Percentiles rank a stretch among this genome's conserved stretches.
Conservation (phyloP, 2,888 invertebrate species). For the Camponotus fellah region DNA sequence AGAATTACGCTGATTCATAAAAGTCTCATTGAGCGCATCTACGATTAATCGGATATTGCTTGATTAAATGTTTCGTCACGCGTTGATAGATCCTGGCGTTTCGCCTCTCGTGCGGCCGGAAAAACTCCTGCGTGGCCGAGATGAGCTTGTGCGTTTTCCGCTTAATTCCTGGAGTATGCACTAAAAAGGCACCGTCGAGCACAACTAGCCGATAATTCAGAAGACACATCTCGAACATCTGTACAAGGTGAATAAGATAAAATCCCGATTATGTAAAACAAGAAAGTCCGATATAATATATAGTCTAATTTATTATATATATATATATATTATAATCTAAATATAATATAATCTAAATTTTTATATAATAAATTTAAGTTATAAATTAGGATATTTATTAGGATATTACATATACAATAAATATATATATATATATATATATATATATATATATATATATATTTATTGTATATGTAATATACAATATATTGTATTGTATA, state of each 20-base stretch:
- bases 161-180: constrained; percentile 90
- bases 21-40: constrained; percentile 64
- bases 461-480: too few relatives aligned
- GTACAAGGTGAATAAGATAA: constrained; percentile 65
- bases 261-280: background rate
- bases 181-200: constrained; percentile 91
- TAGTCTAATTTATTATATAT: too few relatives aligned
- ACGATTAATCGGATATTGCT: constrained; percentile 81
- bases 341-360: too few relatives aligned
- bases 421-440: too few relatives aligned
- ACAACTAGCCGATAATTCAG: constrained; percentile 91
- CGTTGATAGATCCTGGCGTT: constrained; percentile 82
- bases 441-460: too few relatives aligned
- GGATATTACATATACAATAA: too few relatives aligned
- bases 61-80: constrained; percentile 80
- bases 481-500: too few relatives aligned
- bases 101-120: constrained; percentile 78
- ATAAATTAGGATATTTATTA: too few relatives aligned
- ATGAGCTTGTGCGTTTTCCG: constrained; percentile 81
- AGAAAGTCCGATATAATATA: background rate
- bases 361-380: too few relatives aligned
- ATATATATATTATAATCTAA: too few relatives aligned
- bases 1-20: background rate
- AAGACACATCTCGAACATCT: constrained; percentile 93
- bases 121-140: constrained; percentile 65